These are phyloP conservation scores for Dolomedes plantarius DNA, from an alignment of 2,888 invertebrate genomes.

Conservation along the genomic window DNA sequence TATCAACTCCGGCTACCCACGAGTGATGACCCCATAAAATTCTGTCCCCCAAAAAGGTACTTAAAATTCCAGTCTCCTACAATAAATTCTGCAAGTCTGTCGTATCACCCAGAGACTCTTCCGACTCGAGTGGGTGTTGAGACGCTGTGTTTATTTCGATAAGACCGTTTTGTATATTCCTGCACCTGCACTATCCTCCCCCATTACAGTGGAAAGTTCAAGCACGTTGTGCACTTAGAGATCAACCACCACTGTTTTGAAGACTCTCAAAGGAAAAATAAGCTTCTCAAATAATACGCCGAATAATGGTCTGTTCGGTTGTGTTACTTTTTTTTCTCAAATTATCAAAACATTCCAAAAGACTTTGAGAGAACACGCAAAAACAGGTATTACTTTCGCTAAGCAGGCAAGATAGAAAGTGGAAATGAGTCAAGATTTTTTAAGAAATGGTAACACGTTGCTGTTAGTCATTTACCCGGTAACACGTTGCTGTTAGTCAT, in stretches of 20 bases:
- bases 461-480: too few relatives aligned
- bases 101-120: conserved; percentile 13
- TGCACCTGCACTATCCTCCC: conserved; percentile 20
- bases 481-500: too few relatives aligned
- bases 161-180: conserved; percentile 23
- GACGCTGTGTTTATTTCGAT: conserved; percentile 32
- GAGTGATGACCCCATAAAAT: neutral
- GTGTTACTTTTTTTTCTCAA: too few relatives aligned
- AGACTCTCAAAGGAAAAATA: too few relatives aligned
- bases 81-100: neutral
- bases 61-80: neutral
- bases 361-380: too few relatives aligned
- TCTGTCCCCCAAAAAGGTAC: neutral
- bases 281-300: too few relatives aligned
- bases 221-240: neutral
- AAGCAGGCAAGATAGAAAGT: too few relatives aligned
- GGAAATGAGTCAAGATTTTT: too few relatives aligned
- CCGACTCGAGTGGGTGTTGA: conserved; percentile 49
- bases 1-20: neutral
- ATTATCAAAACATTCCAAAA: too few relatives aligned
- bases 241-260: neutral
- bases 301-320: too few relatives aligned
- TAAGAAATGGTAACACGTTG: too few relatives aligned
- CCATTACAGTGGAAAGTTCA: neutral
- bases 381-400: too few relatives aligned